Base-by-base conservation (phyloP, 1,140 invertebrate genomes). In the Asobara japonica region DNA sequence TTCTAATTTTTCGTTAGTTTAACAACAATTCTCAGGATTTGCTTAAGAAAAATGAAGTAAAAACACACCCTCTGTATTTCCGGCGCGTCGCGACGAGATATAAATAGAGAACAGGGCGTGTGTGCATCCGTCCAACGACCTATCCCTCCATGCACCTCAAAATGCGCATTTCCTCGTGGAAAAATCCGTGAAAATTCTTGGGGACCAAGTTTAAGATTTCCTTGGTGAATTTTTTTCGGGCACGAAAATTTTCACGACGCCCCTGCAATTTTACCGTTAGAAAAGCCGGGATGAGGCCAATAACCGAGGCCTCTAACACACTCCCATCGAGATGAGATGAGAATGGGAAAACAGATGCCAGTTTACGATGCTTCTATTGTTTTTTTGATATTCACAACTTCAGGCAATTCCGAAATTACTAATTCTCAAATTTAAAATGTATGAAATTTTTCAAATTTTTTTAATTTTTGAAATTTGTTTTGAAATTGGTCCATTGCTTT, bases 71-170 rank as follows among this genome's bases (percentile, higher is more conserved):
- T 56, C 13, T 11, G 18, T 56, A 56, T 56, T 56, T 56, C 51
- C 51, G 51, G 51, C 51, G 20, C 51, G 51, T 56, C 51, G 51
- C 22, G 51, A 56, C n/a, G 45, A 51, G 51, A 8, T 56, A 56
- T 56, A 56, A 56, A 56, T 56, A 56, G 51, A 1, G 8, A 5
- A 6, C 22, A 27, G 51, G 51, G 51, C 51, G 51, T 56, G 51
- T 22, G 25, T 56, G 51, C 51, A 56, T 56, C 22, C 51, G 51
- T 56, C 51, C 51, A 56, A 56, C 51, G 51, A 56, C 51, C 51
- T 56, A 56, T 56, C 22, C 51, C 8, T 10, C 25, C 1, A 56
- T 56, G 51, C 20, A 13, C 10, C 25, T 18, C 22, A 45, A 3
- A 56, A 56, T 25, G 51, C 22, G n/a, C 22, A 25, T 22, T 45